Evolutionary conservation across 2,888 invertebrate genomes (phyloP), one percentile per base, ranked within the genome.

Genomic region (Apodemia mormo): DNA sequence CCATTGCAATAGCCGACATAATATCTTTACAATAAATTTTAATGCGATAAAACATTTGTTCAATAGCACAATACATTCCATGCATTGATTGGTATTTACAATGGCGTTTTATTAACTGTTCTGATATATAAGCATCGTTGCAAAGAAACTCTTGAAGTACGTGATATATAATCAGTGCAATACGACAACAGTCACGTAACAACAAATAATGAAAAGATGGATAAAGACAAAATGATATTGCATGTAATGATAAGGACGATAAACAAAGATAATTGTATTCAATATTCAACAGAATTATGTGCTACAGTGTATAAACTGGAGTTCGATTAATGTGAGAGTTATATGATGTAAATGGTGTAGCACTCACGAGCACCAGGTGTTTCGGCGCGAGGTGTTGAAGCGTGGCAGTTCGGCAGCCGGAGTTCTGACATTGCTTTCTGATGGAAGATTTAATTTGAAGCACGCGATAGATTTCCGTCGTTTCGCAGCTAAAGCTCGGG

Each of bases 311-410:
- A 37, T 68, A 45, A 61, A 54, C n/a, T n/a, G 45, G 72, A 72
- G 71, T 73, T 22, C 65, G 65, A 72, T 71, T 71, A 69, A 71
- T 52, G 56, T 65, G 58, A 64, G 22, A 61, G 54, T 65, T 68
- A 71, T 40, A 52, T 68, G 37, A 65, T 61, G 65, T 30, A 64
- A 65, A 29, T 33, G 49, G 30, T 68, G 45, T 43, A 54, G 64
- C 71, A 76, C 75, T 76, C 88, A 94, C 94, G 93, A 88, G 86
- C 93, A 93, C 94, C 94, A 94, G 78, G 94, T 93, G 85, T 94
- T 94, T 76, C 94, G 86, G 78, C 94, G 92, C 71, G 84, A 88
- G 77, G 85, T 84, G 75, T 80, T 80, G 67, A 84, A 82, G 76
- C 90, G 87, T 69, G 83, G 76, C 72, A 78, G 85, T 79, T 89